Evolutionary conservation across 1,140 invertebrate genomes (phyloP).

Genomic region (Eueides isabella): DNA sequence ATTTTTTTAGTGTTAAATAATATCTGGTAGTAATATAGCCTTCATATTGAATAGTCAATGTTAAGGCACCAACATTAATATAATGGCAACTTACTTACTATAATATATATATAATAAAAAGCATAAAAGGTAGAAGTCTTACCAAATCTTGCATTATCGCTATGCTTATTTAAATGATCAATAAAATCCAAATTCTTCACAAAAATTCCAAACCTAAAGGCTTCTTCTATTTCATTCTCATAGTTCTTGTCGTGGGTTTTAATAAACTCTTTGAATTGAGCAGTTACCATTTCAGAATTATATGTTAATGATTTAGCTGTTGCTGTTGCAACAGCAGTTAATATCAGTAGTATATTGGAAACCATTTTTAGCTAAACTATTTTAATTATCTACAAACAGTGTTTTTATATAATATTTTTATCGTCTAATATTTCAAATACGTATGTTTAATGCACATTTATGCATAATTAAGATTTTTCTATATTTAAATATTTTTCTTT

Average conservation of each 20-base stretch:
- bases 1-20: too few relatives aligned
- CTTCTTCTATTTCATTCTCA: slow-evolving; percentile 15
- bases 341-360: neutral
- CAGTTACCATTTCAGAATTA: neutral
- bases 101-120: too few relatives aligned
- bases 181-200: slow-evolving; percentile 29
- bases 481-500: too few relatives aligned
- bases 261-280: slow-evolving; percentile 30
- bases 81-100: too few relatives aligned
- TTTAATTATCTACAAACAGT: too few relatives aligned
- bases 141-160: slow-evolving; percentile 31
- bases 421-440: too few relatives aligned
- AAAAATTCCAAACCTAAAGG: slow-evolving; percentile 22
- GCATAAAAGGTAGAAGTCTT: neutral
- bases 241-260: slow-evolving; percentile 25
- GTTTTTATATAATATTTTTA: too few relatives aligned
- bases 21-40: too few relatives aligned
- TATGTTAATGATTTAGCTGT: neutral
- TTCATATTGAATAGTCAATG: too few relatives aligned
- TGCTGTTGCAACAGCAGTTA: neutral
- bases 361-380: neutral
- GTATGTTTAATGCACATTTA: too few relatives aligned
- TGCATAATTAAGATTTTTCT: too few relatives aligned
- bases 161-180: slow-evolving; percentile 24
- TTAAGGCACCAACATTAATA: too few relatives aligned